phyloP scores from a whole-genome alignment of 2,113 vertebrate genomes.

The Haemorhous mexicanus region DNA sequence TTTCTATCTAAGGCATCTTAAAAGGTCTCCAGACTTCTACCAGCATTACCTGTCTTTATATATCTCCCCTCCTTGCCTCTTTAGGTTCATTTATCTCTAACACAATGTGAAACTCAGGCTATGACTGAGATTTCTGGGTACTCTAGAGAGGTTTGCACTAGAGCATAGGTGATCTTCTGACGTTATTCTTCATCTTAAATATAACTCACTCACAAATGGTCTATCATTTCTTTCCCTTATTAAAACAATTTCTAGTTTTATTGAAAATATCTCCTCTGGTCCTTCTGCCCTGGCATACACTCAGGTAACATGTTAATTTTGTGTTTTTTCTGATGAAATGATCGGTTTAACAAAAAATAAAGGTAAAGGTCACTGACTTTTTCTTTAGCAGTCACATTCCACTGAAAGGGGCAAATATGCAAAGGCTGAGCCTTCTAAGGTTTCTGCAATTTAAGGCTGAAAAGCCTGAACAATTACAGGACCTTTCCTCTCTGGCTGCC shows the following conservation, averaged over 20 bases:
- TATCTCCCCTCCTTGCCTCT: neutral
- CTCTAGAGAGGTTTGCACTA: neutral
- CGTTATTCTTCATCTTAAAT: neutral
- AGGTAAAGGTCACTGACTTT: neutral
- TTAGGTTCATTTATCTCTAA: neutral
- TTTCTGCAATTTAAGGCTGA: neutral
- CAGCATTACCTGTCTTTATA: neutral
- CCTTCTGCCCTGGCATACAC: accelerated
- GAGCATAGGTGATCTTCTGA: neutral
- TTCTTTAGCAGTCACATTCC: neutral
- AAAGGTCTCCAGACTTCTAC: neutral
- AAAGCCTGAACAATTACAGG: neutral
- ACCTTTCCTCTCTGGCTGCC: neutral
- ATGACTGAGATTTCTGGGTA: neutral
- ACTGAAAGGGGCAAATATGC: neutral
- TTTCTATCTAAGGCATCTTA: neutral
- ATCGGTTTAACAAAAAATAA: neutral
- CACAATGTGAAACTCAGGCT: neutral
- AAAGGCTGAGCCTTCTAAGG: neutral
- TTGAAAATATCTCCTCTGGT: neutral
- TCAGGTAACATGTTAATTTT: neutral
- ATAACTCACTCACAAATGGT: neutral
- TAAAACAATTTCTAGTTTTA: neutral
- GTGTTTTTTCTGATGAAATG: neutral
- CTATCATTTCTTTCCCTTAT: neutral